A percentile compares a stretch with the other conserved stretches of the same genome.
Conservation (phyloP, 2,888 invertebrate species). For the Papilio elwesi region DNA sequence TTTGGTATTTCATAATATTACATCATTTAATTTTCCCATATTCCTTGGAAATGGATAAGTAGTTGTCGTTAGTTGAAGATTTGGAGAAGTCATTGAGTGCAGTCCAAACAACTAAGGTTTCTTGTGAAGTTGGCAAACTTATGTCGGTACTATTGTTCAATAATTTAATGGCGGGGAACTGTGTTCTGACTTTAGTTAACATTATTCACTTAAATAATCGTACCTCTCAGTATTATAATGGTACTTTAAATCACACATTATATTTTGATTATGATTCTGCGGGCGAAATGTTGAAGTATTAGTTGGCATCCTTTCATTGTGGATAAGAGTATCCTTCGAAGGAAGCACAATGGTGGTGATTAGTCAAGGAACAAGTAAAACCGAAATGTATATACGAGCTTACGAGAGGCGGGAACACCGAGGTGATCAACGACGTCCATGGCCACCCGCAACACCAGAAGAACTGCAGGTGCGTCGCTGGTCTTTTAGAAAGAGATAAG, state of each 20-base stretch:
- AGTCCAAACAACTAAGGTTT: slow-evolving; percentile 13
- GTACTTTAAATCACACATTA: neutral
- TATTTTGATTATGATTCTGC: neutral
- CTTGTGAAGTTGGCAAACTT: slow-evolving; percentile 13
- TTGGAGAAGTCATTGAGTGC: slow-evolving; percentile 17
- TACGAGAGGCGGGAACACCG: no score
- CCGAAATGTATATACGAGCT: no score
- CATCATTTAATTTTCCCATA: neutral
- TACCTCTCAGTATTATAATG: slow-evolving; percentile 1
- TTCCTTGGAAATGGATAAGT: slow-evolving; percentile 5
- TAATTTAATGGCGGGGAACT: slow-evolving; percentile 28
- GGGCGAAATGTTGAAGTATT: neutral
- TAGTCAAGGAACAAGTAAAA: no score
- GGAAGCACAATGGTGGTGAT: no score
- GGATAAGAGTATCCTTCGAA: neutral
- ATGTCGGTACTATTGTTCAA: slow-evolving; percentile 14
- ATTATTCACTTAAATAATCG: neutral
- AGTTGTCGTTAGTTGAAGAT: slow-evolving; percentile 8
- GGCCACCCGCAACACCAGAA: no score
- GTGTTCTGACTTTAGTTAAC: slow-evolving; percentile 8
- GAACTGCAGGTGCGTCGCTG: no score
- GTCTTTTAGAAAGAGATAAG: no score
- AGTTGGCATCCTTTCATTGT: neutral
- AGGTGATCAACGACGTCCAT: no score
- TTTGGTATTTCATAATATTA: neutral